Evolutionary conservation across 2,888 invertebrate species (phyloP), one percentile per base, ranked within the genome.

Genomic region (Aleiodes alternator): DNA sequence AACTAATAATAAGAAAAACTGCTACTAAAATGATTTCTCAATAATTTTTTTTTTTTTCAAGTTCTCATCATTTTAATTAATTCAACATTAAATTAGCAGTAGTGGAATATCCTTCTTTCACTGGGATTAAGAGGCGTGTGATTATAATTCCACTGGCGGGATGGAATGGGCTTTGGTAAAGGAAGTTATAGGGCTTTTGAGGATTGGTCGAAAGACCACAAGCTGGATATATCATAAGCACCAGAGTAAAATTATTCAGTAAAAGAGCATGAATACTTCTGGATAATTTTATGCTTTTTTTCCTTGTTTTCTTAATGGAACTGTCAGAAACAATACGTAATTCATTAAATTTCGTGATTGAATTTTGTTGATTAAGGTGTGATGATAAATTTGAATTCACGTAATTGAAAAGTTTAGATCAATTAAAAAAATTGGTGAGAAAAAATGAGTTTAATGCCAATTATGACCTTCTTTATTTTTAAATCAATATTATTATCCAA

Each of bases 81-180:
- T 77, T 69, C 72, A 69, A 72, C 59, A 79, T 79, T 76, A 72
- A 78, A 80, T 79, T 77, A 77, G 48, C 75, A 69, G 34, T 69
- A 14, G 29, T 34, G 69, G 68, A 43, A 68, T 48, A 70, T 59
- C 48, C 31, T 73, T 69, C 71, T 78, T 78, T 76, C 78, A 72
- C 70, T 23, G 79, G 76, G 78, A 80, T 80, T 80, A 80, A 79
- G 79, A 80, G 80, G 75, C 77, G 70, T 66, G 75, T 74, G 79
- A 80, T 78, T 73, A 70, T 73, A 75, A 75, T 76, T 64, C 78
- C 69, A 74, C 74, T 78, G 74, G 48, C 38, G 6, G 38, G 8
- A 38, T 5, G 76, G 77, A 77, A 76, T 76, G 74, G 79, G 72
- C 71, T 76, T 72, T 71, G 69, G 59, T 66, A 68, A 69, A 55